phyloP scores from a whole-genome alignment of 1,140 invertebrate genomes.

The Drosophila repletoides region DNA sequence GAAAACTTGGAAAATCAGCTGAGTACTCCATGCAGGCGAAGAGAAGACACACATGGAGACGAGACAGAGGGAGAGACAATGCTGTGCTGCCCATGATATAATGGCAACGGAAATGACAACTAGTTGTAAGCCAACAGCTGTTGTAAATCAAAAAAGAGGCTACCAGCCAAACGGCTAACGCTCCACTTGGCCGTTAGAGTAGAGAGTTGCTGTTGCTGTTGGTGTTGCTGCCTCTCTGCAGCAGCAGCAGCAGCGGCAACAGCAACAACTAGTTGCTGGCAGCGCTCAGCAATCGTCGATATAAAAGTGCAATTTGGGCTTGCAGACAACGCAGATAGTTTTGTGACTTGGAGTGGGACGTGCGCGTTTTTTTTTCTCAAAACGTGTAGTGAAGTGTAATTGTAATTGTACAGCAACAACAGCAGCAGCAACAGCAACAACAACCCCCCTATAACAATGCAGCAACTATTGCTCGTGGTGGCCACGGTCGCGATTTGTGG shows the following conservation, averaged over 20 bases:
- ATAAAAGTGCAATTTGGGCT: conserved; percentile 77
- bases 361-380: conserved; percentile 34
- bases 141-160: conserved; percentile 74
- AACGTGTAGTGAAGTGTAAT: conserved; percentile 29
- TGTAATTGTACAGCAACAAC: not conserved
- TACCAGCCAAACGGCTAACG: conserved; percentile 26
- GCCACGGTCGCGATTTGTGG: conserved; percentile 64
- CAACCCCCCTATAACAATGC: conserved; percentile 43
- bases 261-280: conserved; percentile 13
- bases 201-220: conserved; percentile 23
- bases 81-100: conserved; percentile 40
- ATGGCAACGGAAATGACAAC: conserved; percentile 64
- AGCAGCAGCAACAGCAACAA: conserved; percentile 21
- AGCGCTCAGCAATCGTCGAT: conserved; percentile 50
- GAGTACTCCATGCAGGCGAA: not conserved
- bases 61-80: conserved; percentile 11
- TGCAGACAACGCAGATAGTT: conserved; percentile 64
- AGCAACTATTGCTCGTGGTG: conserved; percentile 62
- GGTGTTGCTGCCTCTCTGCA: no score
- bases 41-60: conserved; percentile 14
- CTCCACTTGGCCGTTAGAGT: conserved; percentile 26
- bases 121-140: conserved; percentile 56
- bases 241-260: conserved; percentile 5
- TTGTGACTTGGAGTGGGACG: conserved; percentile 64
- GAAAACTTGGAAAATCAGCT: conserved; percentile 41